phyloP scores from a whole-genome alignment of 2,888 invertebrate species.

The Coleophora flavipennella region DNA sequence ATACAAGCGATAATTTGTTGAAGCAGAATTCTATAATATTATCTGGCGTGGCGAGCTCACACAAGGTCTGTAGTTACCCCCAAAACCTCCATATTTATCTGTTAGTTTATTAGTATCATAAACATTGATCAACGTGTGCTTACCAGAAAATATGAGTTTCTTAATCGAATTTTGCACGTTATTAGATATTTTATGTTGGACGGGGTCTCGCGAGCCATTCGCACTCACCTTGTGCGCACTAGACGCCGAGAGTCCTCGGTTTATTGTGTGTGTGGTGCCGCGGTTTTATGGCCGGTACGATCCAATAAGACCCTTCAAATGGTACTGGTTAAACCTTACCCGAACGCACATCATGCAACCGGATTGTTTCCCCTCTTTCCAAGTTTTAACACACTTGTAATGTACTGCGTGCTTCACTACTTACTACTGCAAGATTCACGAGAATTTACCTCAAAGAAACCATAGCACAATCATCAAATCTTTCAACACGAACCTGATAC shows the following conservation, averaged over 20 bases:
- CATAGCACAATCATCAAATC: conserved; percentile 40
- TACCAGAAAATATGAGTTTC: conserved; percentile 1
- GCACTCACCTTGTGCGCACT: conserved; percentile 15
- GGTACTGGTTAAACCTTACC: conserved; percentile 34
- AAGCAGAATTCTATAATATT: too few relatives aligned
- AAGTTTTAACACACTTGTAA: conserved; percentile 19
- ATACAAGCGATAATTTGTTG: too few relatives aligned
- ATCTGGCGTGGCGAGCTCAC: too few relatives aligned
- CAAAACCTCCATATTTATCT: too few relatives aligned
- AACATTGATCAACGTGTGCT: conserved; percentile 19
- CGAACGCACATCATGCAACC: conserved; percentile 30
- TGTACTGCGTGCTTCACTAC: too few relatives aligned
- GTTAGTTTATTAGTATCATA: too few relatives aligned
- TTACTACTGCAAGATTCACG: too few relatives aligned
- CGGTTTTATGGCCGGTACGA: conserved; percentile 50
- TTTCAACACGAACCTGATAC: conserved; percentile 35
- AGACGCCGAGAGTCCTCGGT: conserved; percentile 31
- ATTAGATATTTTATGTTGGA: conserved; percentile 16
- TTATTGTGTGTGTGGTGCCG: conserved; percentile 47
- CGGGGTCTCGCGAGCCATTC: conserved; percentile 16
- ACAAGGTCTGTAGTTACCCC: too few relatives aligned
- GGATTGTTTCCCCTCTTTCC: conserved; percentile 24
- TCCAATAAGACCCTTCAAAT: conserved; percentile 41
- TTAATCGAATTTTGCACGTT: not conserved
- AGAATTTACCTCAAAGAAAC: conserved; percentile 4